Evolutionary conservation across 2,113 vertebrate genomes (phyloP).

Genomic region (Plectropomus leopardus): DNA sequence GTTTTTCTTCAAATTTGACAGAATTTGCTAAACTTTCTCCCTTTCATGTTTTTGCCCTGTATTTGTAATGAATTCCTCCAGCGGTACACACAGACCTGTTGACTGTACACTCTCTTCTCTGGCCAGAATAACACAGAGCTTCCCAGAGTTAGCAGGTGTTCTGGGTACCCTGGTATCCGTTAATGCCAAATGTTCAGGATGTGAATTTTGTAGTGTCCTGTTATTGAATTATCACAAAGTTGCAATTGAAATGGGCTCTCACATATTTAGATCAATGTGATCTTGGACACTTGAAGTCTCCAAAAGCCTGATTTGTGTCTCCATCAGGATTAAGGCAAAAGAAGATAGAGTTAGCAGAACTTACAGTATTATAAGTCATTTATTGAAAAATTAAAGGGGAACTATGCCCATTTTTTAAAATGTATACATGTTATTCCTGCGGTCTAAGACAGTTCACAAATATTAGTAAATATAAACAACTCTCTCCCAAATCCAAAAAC

Average conservation of each 20-base stretch:
- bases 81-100: slow-evolving; percentile 76
- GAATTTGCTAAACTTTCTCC: slow-evolving; percentile 23
- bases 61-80: slow-evolving; percentile 75
- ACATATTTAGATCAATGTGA: slow-evolving; percentile 29
- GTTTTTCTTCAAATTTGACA: slow-evolving; percentile 13
- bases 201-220: slow-evolving; percentile 19
- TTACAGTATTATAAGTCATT: no score
- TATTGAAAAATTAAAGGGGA: no score
- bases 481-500: no score
- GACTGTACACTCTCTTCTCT: slow-evolving; percentile 87
- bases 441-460: no score
- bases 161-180: slow-evolving; percentile 27
- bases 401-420: no score
- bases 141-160: slow-evolving; percentile 74
- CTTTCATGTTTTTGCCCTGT: slow-evolving; percentile 60
- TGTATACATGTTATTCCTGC: no score
- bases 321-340: not conserved
- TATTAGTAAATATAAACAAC: no score
- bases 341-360: not conserved
- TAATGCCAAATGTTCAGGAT: slow-evolving; percentile 17
- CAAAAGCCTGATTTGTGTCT: not conserved
- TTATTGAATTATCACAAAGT: slow-evolving; percentile 25
- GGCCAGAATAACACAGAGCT: slow-evolving; percentile 84
- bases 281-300: slow-evolving; percentile 4
- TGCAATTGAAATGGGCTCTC: not conserved